Evolutionary conservation across 2,797 vertebrate genomes (phyloP), one percentile per base, ranked within the genome.

Genomic region (Ptychadena robeensis): DNA sequence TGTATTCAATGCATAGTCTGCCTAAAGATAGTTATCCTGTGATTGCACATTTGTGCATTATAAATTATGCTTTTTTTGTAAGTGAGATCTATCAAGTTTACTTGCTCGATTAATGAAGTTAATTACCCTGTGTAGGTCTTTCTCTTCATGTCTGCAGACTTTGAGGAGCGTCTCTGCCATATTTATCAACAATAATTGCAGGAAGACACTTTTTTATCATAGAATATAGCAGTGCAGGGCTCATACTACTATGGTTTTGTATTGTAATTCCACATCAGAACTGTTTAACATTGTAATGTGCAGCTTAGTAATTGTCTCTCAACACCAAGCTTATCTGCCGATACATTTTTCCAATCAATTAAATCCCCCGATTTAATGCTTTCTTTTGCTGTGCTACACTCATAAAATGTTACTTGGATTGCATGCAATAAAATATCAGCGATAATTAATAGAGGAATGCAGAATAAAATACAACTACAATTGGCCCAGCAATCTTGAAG

Each of bases 391-490:
- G 14, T 32, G 10, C 32, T 59, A 12, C 25, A 59, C 40, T 40
- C 32, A 38, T 67, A 31, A 61, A 31, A 44, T 37, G 9, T 30
- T 9, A 53, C 25, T 61, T 59, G n/a, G 57, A 66, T 75, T 68
- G n/a, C 25, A 14, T 28, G 11, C 87, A 88, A 86, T 93, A 93
- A 92, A 92, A 93, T 92, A 91, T 71, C 86, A 91, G 88, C 88
- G 67, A 87, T 90, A 89, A 90, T 93, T 92, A 93, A 93, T 91
- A 71, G 18, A 81, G 88, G 87, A 87, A 48, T 53, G 85, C 92
- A 90, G 91, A 90, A 88, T 9, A 88, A 88, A 85, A 82, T 76
- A 88, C 83, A 88, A 14, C 2, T 82, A 85, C 87, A 90, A 92
- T 89, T 87, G 89, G 90, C 89, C 22, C 4, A 66, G 57, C 48